Conservation (phyloP, 2,888 invertebrate genomes). For the Lycocerus yunnanus region DNA sequence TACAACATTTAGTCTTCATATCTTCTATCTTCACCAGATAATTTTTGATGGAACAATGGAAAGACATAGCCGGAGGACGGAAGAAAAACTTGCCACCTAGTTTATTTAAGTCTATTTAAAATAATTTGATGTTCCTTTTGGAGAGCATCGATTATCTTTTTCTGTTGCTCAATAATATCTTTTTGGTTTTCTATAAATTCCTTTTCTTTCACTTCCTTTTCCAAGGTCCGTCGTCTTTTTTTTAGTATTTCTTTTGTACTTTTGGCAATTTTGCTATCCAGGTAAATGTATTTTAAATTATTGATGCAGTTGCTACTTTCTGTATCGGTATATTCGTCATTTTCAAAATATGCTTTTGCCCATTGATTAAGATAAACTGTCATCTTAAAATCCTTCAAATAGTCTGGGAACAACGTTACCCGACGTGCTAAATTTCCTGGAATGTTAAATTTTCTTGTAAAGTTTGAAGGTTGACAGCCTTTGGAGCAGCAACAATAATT, state of each 20-base stretch:
- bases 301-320: conserved; percentile 15
- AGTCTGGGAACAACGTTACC: conserved; percentile 70
- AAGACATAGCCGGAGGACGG: no score
- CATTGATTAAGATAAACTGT: conserved; percentile 69
- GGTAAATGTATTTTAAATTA: conserved; percentile 34
- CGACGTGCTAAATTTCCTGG: conserved; percentile 61
- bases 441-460: conserved; percentile 50
- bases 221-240: conserved; percentile 29
- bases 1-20: background rate
- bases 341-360: conserved; percentile 61
- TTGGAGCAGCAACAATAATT: conserved; percentile 59
- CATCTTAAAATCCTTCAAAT: conserved; percentile 66
- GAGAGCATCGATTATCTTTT: conserved; percentile 15
- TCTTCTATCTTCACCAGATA: no score
- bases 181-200: conserved; percentile 12
- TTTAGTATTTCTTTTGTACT: conserved; percentile 45
- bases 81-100: no score
- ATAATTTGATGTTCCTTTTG: conserved; percentile 15
- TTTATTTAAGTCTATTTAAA: conserved; percentile 22
- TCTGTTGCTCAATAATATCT: conserved; percentile 12
- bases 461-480: conserved; percentile 56
- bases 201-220: conserved; percentile 21
- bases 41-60: no score
- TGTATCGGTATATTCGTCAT: conserved; percentile 49
- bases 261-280: conserved; percentile 44